Conservation (phyloP, 53 echinoderm and acorn worm species). For the Stichopus horrens region DNA sequence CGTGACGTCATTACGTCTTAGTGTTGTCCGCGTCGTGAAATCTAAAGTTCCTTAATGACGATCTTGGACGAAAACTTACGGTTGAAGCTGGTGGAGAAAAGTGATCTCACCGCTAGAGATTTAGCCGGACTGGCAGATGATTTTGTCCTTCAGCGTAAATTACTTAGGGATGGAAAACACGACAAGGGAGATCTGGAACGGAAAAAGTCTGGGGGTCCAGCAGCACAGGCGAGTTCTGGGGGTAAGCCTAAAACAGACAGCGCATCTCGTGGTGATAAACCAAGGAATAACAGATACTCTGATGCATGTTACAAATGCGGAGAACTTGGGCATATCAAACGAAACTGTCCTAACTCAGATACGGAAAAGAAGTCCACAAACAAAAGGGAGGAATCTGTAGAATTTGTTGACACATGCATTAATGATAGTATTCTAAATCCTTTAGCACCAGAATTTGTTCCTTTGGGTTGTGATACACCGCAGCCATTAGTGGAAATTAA, state of each 20-base stretch:
- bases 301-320: slow-evolving; percentile 19
- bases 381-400: background rate
- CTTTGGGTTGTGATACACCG: background rate
- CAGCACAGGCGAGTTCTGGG: background rate
- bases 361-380: background rate
- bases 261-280: background rate
- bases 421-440: slow-evolving; percentile 6
- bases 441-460: slow-evolving; percentile 21
- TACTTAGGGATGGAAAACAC: background rate
- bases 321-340: slow-evolving; percentile 5
- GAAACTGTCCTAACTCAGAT: background rate
- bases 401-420: background rate
- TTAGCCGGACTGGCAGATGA: slow-evolving; percentile 9
- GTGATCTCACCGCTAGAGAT: background rate
- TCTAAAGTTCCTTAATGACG: too few relatives aligned
- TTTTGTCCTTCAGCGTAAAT: slow-evolving; percentile 28
- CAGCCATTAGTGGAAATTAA: slow-evolving; percentile 20
- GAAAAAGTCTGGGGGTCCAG: background rate
- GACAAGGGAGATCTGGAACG: slow-evolving; percentile 6
- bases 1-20: too few relatives aligned
- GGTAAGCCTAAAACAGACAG: background rate
- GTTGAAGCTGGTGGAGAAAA: slow-evolving; percentile 17
- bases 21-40: too few relatives aligned
- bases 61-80: slow-evolving; percentile 2
- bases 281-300: slow-evolving; percentile 18